phyloP scores from a whole-genome alignment of 2,888 invertebrate genomes.

The Sminthurides aquaticus region DNA sequence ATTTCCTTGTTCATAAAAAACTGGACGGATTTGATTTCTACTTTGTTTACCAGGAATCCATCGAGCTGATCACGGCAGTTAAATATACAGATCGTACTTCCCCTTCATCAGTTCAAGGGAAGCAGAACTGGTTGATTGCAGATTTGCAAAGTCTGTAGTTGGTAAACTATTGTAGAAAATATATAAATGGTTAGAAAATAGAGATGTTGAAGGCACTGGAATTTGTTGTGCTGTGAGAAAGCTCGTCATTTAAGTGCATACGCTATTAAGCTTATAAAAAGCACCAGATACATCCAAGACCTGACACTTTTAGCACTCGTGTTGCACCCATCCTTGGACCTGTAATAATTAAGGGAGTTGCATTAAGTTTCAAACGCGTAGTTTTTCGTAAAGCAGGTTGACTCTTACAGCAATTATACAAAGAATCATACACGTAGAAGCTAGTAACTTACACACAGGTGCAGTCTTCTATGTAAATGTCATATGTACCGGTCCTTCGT shows the following conservation, averaged over 20 bases:
- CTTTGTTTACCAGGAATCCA: no score
- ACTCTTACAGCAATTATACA: no score
- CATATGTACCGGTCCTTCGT: slow-evolving; percentile 83
- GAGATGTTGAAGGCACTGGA: neutral
- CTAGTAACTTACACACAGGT: slow-evolving; percentile 57
- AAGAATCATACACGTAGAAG: neutral
- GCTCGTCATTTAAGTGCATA: neutral
- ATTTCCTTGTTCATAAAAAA: no score
- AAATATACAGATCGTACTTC: no score
- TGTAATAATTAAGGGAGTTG: no score
- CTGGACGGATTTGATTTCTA: no score
- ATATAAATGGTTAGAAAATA: neutral
- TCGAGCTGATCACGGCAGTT: no score
- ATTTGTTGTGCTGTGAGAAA: neutral
- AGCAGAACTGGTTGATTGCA: no score
- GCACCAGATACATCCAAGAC: neutral
- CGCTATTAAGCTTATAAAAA: neutral
- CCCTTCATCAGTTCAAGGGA: no score
- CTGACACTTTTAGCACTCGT: neutral
- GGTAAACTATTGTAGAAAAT: no score
- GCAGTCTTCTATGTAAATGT: slow-evolving; percentile 89
- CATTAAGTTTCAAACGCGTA: neutral
- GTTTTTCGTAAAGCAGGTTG: neutral
- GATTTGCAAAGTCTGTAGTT: no score
- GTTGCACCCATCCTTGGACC: slow-evolving; percentile 27